Evolutionary conservation across 92 coral and sea anemone genomes (phyloP).

Genomic region (Ricordea florida): DNA sequence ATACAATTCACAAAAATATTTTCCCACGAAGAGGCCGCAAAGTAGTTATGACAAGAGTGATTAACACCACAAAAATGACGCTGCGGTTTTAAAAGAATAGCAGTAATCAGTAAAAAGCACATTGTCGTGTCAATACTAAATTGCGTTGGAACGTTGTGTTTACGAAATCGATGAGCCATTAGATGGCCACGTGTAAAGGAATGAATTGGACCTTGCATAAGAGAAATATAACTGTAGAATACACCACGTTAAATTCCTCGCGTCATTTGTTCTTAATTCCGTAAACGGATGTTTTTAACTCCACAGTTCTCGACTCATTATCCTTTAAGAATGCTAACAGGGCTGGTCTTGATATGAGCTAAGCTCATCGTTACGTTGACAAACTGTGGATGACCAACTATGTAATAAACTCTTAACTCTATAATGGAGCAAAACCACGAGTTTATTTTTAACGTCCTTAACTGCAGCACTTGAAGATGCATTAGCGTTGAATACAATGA

Average conservation of each 20-base stretch:
- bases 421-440: background rate
- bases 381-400: background rate
- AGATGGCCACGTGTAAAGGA: conserved; percentile 19
- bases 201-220: background rate
- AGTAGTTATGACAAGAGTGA: conserved; percentile 72
- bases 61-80: conserved; percentile 81
- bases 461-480: too few species aligned
- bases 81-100: conserved; percentile 61
- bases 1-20: conserved; percentile 71
- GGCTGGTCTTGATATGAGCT: background rate
- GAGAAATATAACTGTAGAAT: too few species aligned
- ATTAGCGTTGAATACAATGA: background rate
- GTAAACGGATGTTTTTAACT: too few species aligned
- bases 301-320: too few species aligned
- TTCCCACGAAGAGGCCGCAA: conserved; percentile 89
- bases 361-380: conserved; percentile 4
- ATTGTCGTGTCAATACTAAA: conserved; percentile 19
- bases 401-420: conserved; percentile 17
- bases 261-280: too few species aligned
- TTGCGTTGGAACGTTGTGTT: conserved; percentile 40
- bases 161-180: conserved; percentile 29
- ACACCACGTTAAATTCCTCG: too few species aligned
- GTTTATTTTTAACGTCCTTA: conserved; percentile 14
- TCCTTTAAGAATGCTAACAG: too few species aligned
- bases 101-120: conserved; percentile 40